A percentile compares a stretch with the other conserved stretches of the same genome.
Conservation (phyloP, 2,113 vertebrate species). For the Ptilonorhynchus violaceus region DNA sequence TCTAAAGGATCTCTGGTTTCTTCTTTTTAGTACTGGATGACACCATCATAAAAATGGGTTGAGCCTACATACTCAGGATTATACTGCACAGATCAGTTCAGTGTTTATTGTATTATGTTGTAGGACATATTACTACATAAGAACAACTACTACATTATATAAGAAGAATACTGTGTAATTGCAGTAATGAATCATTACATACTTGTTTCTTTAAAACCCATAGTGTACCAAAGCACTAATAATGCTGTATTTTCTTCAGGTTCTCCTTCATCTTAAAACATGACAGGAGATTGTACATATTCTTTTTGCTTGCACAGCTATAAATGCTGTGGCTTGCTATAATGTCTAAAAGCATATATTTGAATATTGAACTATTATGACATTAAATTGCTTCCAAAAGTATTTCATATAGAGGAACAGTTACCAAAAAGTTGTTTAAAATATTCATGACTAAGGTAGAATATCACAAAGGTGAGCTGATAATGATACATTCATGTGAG, state of each 20-base stretch:
- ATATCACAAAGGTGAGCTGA: background rate
- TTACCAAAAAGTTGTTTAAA: background rate
- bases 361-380: background rate
- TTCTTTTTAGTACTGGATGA: background rate
- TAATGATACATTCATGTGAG: background rate
- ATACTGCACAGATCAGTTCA: background rate
- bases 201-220: background rate
- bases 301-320: background rate
- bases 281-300: background rate
- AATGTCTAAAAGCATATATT: background rate
- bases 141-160: background rate
- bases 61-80: background rate
- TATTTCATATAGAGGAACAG: background rate
- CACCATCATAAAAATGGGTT: background rate
- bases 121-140: background rate
- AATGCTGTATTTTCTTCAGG: background rate
- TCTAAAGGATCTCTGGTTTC: background rate
- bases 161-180: background rate
- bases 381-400: background rate
- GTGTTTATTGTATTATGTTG: background rate
- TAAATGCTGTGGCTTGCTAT: background rate
- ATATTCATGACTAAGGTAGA: background rate
- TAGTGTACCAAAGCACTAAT: background rate
- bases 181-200: background rate
- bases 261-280: background rate